Conservation (phyloP, 2,113 vertebrate species). For the Eonycteris spelaea region DNA sequence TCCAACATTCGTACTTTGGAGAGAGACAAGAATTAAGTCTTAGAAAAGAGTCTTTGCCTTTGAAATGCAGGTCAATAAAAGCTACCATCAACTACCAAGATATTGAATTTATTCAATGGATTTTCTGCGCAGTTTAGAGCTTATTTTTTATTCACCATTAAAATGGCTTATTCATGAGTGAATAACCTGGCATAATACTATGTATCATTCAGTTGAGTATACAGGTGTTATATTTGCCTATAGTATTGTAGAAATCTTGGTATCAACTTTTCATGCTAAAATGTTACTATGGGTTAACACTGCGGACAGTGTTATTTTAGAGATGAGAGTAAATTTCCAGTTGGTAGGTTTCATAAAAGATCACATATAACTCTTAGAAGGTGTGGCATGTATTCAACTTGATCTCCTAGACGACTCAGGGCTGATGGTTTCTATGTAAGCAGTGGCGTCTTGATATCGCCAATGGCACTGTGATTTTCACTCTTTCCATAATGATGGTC, state of each 20-base stretch:
- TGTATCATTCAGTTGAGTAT: constrained; percentile 71
- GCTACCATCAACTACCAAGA: constrained; percentile 67
- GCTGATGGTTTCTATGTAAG: constrained; percentile 64
- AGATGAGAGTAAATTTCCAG: constrained; percentile 65
- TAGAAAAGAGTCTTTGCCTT: constrained; percentile 76
- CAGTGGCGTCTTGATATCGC: constrained; percentile 53
- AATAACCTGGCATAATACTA: constrained; percentile 75
- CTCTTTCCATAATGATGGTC: constrained; percentile 57
- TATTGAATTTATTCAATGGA: constrained; percentile 61
- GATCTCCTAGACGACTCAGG: constrained; percentile 71
- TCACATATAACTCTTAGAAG: constrained; percentile 62
- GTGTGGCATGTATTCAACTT: constrained; percentile 52
- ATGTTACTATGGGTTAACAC: constrained; percentile 76
- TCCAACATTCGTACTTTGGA: constrained; percentile 76
- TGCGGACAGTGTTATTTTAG: constrained; percentile 56
- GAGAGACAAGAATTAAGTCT: constrained; percentile 73
- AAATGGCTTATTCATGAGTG: constrained; percentile 74
- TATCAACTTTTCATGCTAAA: constrained; percentile 80
- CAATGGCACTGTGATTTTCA: constrained; percentile 64
- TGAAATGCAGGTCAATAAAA: constrained; percentile 74
- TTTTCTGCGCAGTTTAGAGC: constrained; percentile 65
- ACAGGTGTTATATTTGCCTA: constrained; percentile 74
- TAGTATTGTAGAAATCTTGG: constrained; percentile 75
- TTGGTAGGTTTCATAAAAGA: constrained; percentile 69
- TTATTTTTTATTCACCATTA: constrained; percentile 72